Conservation (phyloP, 64 coral and sea anemone species). For the Porites lutea region DNA sequence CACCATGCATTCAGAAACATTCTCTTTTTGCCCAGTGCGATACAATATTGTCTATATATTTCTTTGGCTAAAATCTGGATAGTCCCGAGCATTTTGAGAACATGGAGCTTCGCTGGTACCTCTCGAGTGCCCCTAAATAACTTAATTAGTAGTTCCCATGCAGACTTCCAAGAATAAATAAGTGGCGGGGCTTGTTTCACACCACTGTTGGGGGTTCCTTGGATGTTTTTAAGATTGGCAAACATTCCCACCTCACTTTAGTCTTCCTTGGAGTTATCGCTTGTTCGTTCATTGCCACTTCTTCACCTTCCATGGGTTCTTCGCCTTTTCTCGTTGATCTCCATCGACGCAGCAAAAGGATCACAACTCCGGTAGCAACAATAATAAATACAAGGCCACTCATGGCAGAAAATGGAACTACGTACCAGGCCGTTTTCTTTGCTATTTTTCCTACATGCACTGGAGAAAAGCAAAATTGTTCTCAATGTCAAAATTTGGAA, state of each 20-base stretch:
- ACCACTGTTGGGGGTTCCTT: background rate
- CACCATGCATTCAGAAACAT: too few relatives aligned
- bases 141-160: background rate
- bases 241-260: conserved; percentile 1
- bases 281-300: background rate
- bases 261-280: background rate
- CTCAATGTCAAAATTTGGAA: background rate
- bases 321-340: background rate
- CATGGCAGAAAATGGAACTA: background rate
- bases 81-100: too few relatives aligned
- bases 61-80: too few relatives aligned
- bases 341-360: conserved; percentile 3
- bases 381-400: background rate
- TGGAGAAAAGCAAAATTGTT: background rate
- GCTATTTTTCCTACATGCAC: background rate
- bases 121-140: too few relatives aligned
- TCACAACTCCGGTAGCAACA: background rate
- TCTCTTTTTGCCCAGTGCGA: too few relatives aligned
- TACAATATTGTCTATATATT: too few relatives aligned
- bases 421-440: background rate
- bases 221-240: background rate
- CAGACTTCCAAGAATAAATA: background rate
- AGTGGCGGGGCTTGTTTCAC: background rate
- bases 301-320: background rate
- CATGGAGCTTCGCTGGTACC: too few relatives aligned